phyloP scores from a whole-genome alignment of 2,888 invertebrate species.

The Pristionchus entomophagus region DNA sequence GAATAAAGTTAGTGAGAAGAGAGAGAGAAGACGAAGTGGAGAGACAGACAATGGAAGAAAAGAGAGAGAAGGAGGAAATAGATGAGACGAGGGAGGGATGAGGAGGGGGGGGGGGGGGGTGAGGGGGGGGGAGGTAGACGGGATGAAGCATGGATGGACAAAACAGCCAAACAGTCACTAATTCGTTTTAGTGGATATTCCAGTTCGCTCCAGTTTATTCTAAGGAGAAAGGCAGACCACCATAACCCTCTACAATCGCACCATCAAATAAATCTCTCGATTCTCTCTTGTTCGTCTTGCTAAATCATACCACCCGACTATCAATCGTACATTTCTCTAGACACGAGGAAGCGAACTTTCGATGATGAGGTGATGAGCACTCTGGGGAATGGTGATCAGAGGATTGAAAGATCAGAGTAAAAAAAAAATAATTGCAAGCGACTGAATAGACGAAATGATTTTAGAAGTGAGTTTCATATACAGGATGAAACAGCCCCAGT shows the following conservation, averaged over 20 bases:
- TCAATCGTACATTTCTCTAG: not conserved
- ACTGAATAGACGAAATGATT: too few relatives aligned
- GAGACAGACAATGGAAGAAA: not conserved
- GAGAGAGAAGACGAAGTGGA: not conserved
- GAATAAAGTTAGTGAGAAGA: constrained; percentile 21
- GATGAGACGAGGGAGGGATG: not conserved
- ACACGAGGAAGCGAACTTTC: not conserved
- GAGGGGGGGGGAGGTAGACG: not conserved
- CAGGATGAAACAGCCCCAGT: too few relatives aligned
- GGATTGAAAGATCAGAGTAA: not conserved
- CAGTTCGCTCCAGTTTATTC: not conserved
- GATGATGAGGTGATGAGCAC: constrained; percentile 7
- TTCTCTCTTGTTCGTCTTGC: constrained; percentile 8
- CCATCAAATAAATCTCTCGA: not conserved
- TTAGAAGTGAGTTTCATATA: too few relatives aligned
- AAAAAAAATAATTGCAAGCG: too few relatives aligned
- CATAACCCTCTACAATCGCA: not conserved
- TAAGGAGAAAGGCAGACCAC: not conserved
- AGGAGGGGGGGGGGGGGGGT: not conserved
- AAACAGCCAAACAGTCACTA: constrained; percentile 19
- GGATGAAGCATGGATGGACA: constrained; percentile 11
- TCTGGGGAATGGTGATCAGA: not conserved
- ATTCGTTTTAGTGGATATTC: not conserved
- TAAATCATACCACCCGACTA: constrained; percentile 25
- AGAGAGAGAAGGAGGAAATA: not conserved